phyloP scores from a whole-genome alignment of 2,888 invertebrate species.

The Xestobium rufovillosum region DNA sequence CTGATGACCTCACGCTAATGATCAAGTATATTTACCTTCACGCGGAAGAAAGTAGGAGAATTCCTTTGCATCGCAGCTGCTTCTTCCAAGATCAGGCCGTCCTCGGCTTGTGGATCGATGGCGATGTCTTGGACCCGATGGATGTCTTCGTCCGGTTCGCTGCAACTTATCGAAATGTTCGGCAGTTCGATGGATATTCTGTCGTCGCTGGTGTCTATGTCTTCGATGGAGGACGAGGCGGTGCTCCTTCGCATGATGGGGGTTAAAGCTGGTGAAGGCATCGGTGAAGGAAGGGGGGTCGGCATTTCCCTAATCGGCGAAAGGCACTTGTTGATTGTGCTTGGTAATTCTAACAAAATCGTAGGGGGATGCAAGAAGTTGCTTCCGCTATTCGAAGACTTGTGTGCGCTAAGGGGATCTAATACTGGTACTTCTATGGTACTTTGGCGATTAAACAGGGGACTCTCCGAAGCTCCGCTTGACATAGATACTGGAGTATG shows the following conservation, averaged over 20 bases:
- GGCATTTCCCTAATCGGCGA: constrained; percentile 74
- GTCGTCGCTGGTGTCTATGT: constrained; percentile 46
- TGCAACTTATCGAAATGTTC: constrained; percentile 38
- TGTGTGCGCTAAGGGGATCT: constrained; percentile 61
- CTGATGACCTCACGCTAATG: no score
- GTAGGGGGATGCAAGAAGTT: constrained; percentile 65
- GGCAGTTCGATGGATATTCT: constrained; percentile 44
- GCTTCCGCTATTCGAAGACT: constrained; percentile 48
- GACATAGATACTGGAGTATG: constrained; percentile 54
- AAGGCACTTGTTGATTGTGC: constrained; percentile 66
- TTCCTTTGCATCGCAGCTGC: constrained; percentile 38
- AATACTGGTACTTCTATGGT: constrained; percentile 56
- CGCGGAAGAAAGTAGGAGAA: neutral
- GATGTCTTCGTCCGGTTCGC: constrained; percentile 39
- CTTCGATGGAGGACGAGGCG: constrained; percentile 45
- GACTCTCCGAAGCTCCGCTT: constrained; percentile 56
- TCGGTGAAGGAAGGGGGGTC: constrained; percentile 66
- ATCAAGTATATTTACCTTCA: no score
- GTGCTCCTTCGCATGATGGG: constrained; percentile 51
- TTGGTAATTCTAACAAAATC: constrained; percentile 70
- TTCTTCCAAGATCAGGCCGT: constrained; percentile 41
- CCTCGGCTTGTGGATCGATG: constrained; percentile 42
- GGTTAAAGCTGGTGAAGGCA: constrained; percentile 63
- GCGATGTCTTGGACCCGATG: constrained; percentile 37
- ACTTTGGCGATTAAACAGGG: constrained; percentile 44